Evolutionary conservation across 2,888 invertebrate genomes (phyloP).

Genomic region (Campoletis raptor): DNA sequence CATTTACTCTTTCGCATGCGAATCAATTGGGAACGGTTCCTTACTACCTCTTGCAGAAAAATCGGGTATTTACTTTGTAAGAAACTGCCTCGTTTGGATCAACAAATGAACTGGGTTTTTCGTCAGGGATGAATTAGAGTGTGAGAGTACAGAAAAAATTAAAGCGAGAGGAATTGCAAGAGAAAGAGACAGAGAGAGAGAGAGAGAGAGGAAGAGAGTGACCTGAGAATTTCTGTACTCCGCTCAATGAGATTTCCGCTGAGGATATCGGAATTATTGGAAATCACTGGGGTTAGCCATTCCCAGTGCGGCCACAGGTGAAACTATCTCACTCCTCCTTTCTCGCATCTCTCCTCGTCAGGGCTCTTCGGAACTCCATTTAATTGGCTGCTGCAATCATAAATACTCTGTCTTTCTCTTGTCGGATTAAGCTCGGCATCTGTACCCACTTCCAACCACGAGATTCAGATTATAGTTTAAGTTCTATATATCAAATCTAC

Average conservation of each 20-base stretch:
- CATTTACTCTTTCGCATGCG: neutral
- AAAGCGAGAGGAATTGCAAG: neutral
- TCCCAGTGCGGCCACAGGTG: slow-evolving; percentile 62
- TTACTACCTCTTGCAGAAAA: neutral
- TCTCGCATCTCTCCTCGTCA: neutral
- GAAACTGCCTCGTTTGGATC: neutral
- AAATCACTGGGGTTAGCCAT: slow-evolving; percentile 70
- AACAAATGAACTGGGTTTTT: neutral
- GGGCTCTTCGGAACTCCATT: slow-evolving; percentile 63
- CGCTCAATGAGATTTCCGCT: slow-evolving; percentile 73
- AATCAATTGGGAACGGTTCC: neutral
- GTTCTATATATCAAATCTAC: neutral
- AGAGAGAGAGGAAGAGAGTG: slow-evolving; percentile 9
- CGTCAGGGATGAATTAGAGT: neutral
- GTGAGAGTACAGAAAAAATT: neutral
- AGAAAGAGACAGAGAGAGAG: neutral
- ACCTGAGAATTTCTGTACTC: slow-evolving; percentile 44
- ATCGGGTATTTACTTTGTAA: neutral
- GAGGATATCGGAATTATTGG: slow-evolving; percentile 76
- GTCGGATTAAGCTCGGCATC: slow-evolving; percentile 45
- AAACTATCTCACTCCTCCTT: slow-evolving; percentile 29
- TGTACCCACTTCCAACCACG: slow-evolving; percentile 15
- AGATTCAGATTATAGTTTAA: slow-evolving; percentile 35
- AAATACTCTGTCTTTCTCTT: slow-evolving; percentile 42
- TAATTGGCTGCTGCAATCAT: slow-evolving; percentile 69